Conservation (phyloP, 2,113 vertebrate species). For the Cettia cetti region DNA sequence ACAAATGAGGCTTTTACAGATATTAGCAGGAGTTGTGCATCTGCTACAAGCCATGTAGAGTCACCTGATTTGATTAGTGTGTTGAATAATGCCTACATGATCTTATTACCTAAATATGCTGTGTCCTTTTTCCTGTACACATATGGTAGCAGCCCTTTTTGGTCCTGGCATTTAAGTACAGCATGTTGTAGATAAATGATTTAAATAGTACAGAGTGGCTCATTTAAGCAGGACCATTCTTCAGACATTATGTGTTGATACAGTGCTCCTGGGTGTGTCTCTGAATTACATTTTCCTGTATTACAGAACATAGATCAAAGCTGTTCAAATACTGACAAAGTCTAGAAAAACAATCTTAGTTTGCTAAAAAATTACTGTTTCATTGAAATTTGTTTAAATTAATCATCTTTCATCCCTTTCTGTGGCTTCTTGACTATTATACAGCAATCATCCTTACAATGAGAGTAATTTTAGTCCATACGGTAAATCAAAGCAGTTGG, state of each 20-base stretch:
- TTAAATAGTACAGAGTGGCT: background rate
- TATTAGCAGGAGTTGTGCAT: background rate
- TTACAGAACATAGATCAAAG: background rate
- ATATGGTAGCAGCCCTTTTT: background rate
- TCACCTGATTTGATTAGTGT: background rate
- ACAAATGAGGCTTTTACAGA: background rate
- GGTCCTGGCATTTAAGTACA: background rate
- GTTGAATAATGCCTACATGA: background rate
- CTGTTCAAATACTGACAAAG: background rate
- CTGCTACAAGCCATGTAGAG: background rate
- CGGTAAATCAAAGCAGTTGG: background rate
- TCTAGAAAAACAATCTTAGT: background rate
- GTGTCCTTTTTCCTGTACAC: background rate
- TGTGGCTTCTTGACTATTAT: background rate
- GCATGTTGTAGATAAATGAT: background rate
- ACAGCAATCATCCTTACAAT: background rate
- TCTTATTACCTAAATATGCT: background rate
- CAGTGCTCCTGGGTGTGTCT: background rate
- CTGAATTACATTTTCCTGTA: background rate
- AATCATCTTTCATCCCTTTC: background rate
- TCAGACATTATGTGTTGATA: background rate
- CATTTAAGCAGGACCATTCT: background rate
- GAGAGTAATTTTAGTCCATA: background rate
- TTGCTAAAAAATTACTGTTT: background rate
- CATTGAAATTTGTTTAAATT: background rate